These are phyloP conservation scores for Bellardia pandia DNA, from an alignment of 2,888 invertebrate genomes.

Conservation along the genomic window DNA sequence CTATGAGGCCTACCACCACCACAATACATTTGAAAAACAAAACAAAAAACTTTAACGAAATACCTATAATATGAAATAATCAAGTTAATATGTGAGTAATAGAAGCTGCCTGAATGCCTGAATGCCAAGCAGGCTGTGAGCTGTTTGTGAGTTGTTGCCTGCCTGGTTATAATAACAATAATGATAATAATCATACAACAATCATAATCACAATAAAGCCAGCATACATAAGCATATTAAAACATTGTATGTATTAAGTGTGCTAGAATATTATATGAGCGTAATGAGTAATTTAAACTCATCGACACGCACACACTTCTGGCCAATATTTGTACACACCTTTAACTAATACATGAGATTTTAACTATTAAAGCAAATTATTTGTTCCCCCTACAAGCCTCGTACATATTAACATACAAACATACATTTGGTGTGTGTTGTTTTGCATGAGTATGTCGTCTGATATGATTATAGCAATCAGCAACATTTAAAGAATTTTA, in stretches of 20 bases:
- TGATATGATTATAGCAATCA: conserved; percentile 54
- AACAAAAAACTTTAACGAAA: conserved; percentile 22
- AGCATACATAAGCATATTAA: conserved; percentile 65
- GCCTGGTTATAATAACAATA: conserved; percentile 69
- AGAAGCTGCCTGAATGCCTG: not conserved
- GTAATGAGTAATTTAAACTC: conserved; percentile 62
- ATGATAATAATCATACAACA: conserved; percentile 71
- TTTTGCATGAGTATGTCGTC: conserved; percentile 34
- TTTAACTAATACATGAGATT: conserved; percentile 70
- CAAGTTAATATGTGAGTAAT: conserved; percentile 13
- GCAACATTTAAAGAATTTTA: conserved; percentile 64
- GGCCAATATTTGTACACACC: conserved; percentile 48
- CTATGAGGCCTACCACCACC: conserved; percentile 31
- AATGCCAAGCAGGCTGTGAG: not conserved
- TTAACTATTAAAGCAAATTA: conserved; percentile 64
- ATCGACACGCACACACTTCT: conserved; percentile 35
- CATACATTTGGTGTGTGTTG: conserved; percentile 26
- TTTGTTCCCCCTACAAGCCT: conserved; percentile 55
- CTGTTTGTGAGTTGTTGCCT: conserved; percentile 29
- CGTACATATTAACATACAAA: not conserved
- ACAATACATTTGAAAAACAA: conserved; percentile 6
- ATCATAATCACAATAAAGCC: conserved; percentile 70
- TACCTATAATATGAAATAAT: conserved; percentile 1
- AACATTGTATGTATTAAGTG: conserved; percentile 55
- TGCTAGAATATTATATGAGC: conserved; percentile 47